A percentile compares a stretch with the other conserved stretches of the same genome.
phyloP scores from a whole-genome alignment of 1,140 invertebrate species.

The Leucophenga varia region DNA sequence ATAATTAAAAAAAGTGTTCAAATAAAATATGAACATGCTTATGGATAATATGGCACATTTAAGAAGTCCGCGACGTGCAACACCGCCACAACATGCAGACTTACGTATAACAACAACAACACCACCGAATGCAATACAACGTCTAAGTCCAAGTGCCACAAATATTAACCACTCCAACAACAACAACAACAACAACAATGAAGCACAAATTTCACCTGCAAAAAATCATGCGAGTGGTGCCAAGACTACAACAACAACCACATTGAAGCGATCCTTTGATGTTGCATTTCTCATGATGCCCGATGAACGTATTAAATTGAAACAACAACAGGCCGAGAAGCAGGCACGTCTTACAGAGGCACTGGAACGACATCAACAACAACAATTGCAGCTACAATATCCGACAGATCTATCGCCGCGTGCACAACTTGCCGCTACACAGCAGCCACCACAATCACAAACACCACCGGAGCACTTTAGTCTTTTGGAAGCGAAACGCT shows the following conservation, averaged over 20 bases:
- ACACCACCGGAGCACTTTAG: slow-evolving; percentile 40
- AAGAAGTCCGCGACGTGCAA: slow-evolving; percentile 26
- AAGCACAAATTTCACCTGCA: slow-evolving; percentile 11
- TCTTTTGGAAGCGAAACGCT: slow-evolving; percentile 42
- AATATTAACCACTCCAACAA: slow-evolving; percentile 6
- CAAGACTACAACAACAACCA: slow-evolving; percentile 30
- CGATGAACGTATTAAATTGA: slow-evolving; percentile 73
- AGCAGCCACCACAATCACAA: slow-evolving; percentile 38
- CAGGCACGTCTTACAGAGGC: slow-evolving; percentile 57
- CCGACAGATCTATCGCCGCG: slow-evolving; percentile 37
- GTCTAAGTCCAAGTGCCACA: slow-evolving; percentile 4
- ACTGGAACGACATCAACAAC: slow-evolving; percentile 48
- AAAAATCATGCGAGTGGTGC: slow-evolving; percentile 17
- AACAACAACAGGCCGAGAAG: slow-evolving; percentile 62
- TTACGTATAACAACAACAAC: slow-evolving; percentile 36
- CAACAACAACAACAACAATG: slow-evolving; percentile 39
- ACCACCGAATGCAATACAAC: slow-evolving; percentile 3
- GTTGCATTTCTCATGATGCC: slow-evolving; percentile 85
- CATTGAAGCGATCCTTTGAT: slow-evolving; percentile 77
- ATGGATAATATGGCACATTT: slow-evolving; percentile 49
- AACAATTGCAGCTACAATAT: slow-evolving; percentile 26
- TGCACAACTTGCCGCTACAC: slow-evolving; percentile 24
- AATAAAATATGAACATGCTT: slow-evolving; percentile 43
- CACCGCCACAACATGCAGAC: slow-evolving; percentile 36
- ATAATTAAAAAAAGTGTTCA: slow-evolving; percentile 7